Base-by-base conservation (phyloP, 2,888 invertebrate genomes). In the Agrochola circellaris region DNA sequence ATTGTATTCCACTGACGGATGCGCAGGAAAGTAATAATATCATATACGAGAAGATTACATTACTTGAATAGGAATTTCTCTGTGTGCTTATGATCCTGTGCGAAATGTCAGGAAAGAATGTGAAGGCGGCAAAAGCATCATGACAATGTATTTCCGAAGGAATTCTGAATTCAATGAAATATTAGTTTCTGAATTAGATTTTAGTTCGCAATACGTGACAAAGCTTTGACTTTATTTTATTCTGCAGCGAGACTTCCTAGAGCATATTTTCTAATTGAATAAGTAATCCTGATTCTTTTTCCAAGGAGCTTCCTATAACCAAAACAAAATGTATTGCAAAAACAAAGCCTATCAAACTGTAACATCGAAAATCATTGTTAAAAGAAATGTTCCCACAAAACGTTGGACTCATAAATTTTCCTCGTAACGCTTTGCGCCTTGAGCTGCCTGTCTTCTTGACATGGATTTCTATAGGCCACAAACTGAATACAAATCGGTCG, bases 401-500 rank as follows among this genome's bases (percentile, higher is more conserved):
- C 90, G 87, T 88, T 90, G 88, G 87, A 83, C 89, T 91, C 91
- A 91, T 96, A 95, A 95, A 95, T 96, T 95, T 95, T 94, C 95
- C 96, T 95, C 87, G 90, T 91, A 92, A 88, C 90, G 90, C 90
- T 91, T 76, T 91, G 89, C 91, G 92, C 94, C 94, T 95, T 94
- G 93, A 91, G 92, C 91, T 92, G 94, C 91, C 93, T 91, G 93
- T 92, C 93, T 92, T 94, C 96, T 96, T 96, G 96, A 96, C 96
- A 96, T 96, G 96, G 95, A 96, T 96, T 96, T 95, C 96, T 94
- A 96, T 93, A 93, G 92, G 89, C 89, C 91, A 91, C 93, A 91
- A 88, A 91, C 92, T 94, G 96, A 96, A 96, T 96, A 96, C 96
- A 93, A 96, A 96, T 92, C 86, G 91, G 85, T 87, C 84, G 93